These are phyloP conservation scores for Cynopterus brachyotis DNA, from an alignment of 2,113 vertebrate species.

Conservation along the genomic window DNA sequence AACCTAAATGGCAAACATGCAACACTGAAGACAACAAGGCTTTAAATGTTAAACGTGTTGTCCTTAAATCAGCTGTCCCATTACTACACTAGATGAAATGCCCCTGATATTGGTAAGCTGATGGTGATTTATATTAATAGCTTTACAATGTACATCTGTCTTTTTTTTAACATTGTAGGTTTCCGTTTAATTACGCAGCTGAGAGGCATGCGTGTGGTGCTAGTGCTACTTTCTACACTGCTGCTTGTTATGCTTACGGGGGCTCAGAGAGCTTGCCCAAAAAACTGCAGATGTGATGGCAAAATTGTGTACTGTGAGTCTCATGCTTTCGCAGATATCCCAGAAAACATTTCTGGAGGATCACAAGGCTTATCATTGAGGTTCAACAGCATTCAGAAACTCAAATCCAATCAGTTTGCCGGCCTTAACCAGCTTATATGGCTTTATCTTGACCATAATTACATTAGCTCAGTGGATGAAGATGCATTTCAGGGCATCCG, in stretches of 20 bases:
- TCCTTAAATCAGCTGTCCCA: neutral
- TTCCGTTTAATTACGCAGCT: constrained; percentile 82
- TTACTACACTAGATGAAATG: neutral
- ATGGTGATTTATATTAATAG: neutral
- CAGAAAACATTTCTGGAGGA: constrained; percentile 94
- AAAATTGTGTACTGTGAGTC: constrained; percentile 99
- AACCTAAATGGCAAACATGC: neutral
- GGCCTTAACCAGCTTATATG: constrained; percentile 96
- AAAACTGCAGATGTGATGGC: constrained; percentile 96
- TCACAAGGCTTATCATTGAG: constrained; percentile 96
- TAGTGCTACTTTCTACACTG: constrained; percentile 88
- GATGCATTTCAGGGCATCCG: constrained; percentile 95
- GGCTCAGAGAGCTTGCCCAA: constrained; percentile 95
- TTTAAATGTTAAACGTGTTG: constrained; percentile 23
- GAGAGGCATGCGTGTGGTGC: constrained; percentile 89
- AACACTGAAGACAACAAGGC: neutral
- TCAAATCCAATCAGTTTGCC: constrained; percentile 93
- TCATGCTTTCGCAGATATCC: constrained; percentile 94
- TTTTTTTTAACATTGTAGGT: constrained; percentile 82
- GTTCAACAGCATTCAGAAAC: constrained; percentile 97
- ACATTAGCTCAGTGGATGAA: constrained; percentile 93
- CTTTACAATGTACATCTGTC: constrained; percentile 76
- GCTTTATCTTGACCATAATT: constrained; percentile 99
- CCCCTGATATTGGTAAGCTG: neutral
- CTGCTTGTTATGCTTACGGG: constrained; percentile 86